Percentiles rank a stretch among this genome's conserved stretches.
Evolutionary conservation across 2,113 vertebrate species (phyloP).

Genomic region (Enhydra lutris): DNA sequence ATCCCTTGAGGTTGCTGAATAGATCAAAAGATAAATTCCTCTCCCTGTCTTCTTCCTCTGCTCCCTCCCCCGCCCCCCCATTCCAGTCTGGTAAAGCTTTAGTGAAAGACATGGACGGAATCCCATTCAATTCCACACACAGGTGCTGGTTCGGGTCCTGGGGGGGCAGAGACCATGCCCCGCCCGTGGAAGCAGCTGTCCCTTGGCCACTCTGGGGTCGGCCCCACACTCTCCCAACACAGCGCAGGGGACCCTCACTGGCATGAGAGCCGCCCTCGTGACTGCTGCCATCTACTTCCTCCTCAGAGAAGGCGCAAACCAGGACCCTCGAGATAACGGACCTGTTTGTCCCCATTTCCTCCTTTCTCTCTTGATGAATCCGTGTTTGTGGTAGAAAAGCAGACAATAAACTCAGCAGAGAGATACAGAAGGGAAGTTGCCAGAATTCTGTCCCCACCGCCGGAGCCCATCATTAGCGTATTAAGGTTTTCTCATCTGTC

Average conservation of each 20-base stretch:
- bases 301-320: background rate
- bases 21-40: background rate
- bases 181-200: background rate
- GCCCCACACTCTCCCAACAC: background rate
- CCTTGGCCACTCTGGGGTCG: background rate
- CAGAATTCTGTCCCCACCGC: background rate
- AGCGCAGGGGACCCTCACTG: rapidly evolving
- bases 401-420: background rate
- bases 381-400: background rate
- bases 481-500: background rate
- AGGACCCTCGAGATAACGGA: background rate
- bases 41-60: background rate
- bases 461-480: background rate
- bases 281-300: background rate
- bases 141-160: background rate
- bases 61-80: background rate
- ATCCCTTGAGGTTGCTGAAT: background rate
- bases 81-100: background rate
- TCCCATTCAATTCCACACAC: background rate
- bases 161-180: background rate
- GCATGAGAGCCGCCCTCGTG: too few relatives aligned
- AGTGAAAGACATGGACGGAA: background rate
- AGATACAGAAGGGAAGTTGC: background rate
- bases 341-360: background rate
- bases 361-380: background rate